These are phyloP conservation scores for Anseranas semipalmata DNA, from an alignment of 2,113 vertebrate species.

Conservation along the genomic window DNA sequence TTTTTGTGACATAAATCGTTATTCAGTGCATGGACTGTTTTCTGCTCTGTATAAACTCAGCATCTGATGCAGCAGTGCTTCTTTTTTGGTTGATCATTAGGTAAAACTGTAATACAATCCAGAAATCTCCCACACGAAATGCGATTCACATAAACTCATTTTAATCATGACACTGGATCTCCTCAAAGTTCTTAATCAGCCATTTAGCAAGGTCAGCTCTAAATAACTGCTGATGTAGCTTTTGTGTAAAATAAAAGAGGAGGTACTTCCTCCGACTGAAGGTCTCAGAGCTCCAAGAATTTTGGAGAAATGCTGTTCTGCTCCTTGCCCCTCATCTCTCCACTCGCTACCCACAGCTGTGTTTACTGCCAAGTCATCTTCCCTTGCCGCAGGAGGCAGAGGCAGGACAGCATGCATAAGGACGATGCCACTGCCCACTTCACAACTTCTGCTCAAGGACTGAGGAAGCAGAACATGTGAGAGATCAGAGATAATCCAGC, in stretches of 20 bases:
- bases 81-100: not conserved
- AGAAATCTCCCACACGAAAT: not conserved
- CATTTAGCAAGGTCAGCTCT: not conserved
- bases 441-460: not conserved
- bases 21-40: not conserved
- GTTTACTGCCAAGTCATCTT: not conserved
- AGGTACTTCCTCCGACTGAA: not conserved
- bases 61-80: not conserved
- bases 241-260: not conserved
- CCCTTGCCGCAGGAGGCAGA: rapidly evolving
- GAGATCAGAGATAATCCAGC: not conserved
- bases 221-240: not conserved
- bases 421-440: not conserved
- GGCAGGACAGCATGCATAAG: not conserved
- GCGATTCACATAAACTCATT: not conserved
- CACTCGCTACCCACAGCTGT: not conserved
- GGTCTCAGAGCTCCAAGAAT: not conserved
- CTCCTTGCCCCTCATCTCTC: not conserved
- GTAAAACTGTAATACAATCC: not conserved
- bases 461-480: not conserved
- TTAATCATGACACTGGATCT: not conserved
- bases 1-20: not conserved
- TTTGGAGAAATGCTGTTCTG: not conserved
- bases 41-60: not conserved
- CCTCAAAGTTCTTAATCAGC: not conserved